Evolutionary conservation across 2,888 invertebrate species (phyloP).

Genomic region (Vesta saturnalis): DNA sequence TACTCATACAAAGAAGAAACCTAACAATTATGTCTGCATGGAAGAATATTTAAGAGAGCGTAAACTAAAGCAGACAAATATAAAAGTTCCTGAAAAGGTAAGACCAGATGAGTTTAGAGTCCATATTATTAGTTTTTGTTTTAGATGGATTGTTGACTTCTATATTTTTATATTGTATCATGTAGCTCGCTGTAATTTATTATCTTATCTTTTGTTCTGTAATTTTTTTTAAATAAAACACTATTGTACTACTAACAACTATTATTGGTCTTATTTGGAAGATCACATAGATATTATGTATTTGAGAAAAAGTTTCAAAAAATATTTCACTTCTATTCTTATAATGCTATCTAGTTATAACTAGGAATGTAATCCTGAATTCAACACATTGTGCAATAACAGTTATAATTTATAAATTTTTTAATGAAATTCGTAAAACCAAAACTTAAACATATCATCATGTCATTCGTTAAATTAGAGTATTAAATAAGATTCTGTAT

Average conservation of each 20-base stretch:
- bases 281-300: not conserved
- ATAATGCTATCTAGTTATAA: slow-evolving; percentile 22
- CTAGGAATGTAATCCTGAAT: slow-evolving; percentile 26
- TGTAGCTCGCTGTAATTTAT: no score
- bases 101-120: not conserved
- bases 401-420: slow-evolving; percentile 21
- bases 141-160: slow-evolving; percentile 1
- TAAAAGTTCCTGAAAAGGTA: not conserved
- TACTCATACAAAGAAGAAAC: slow-evolving; percentile 61
- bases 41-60: slow-evolving; percentile 63
- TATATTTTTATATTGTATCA: not conserved
- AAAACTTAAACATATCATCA: slow-evolving; percentile 27
- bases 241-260: not conserved
- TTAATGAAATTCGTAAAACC: no score
- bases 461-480: slow-evolving; percentile 32
- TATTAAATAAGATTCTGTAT: slow-evolving; percentile 27
- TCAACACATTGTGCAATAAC: slow-evolving; percentile 27
- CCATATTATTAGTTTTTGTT: not conserved
- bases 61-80: not conserved
- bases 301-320: slow-evolving; percentile 16
- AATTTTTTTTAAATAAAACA: slow-evolving; percentile 3
- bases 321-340: slow-evolving; percentile 24
- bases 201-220: not conserved
- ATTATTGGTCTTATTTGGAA: slow-evolving; percentile 13
- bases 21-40: slow-evolving; percentile 65